phyloP scores from a whole-genome alignment of 2,113 vertebrate species.

The Cyphomyrus discorhynchus region DNA sequence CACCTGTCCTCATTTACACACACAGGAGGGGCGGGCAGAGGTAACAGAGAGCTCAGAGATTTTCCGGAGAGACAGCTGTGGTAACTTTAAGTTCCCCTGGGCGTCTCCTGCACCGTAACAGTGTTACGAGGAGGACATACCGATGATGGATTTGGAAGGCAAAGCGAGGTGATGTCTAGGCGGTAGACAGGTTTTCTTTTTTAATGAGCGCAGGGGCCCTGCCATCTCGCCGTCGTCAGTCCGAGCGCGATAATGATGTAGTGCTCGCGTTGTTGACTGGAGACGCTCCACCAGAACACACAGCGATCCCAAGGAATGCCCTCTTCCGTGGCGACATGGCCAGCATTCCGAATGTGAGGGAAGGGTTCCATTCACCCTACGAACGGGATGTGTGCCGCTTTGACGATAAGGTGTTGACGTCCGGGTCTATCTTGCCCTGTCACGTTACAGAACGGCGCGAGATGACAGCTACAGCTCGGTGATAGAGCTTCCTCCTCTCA shows the following conservation, averaged over 20 bases:
- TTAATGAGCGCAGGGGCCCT: background rate
- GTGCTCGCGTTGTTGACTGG: background rate
- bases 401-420: background rate
- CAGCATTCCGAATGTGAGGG: background rate
- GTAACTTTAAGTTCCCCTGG: background rate
- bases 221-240: background rate
- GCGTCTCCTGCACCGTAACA: background rate
- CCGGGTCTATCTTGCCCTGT: background rate
- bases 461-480: background rate
- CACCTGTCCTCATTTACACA: background rate
- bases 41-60: background rate
- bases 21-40: background rate
- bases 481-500: background rate
- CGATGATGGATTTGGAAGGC: background rate
- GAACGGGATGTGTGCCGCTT: background rate
- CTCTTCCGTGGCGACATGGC: background rate
- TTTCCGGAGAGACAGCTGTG: background rate
- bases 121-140: background rate
- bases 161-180: background rate
- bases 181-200: background rate
- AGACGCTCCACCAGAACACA: background rate
- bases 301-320: background rate
- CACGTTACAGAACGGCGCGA: background rate
- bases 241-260: background rate
- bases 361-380: background rate